Percentiles rank a stretch among this genome's conserved stretches.
These are phyloP conservation scores for Dascyllus trimaculatus DNA, from an alignment of 2,113 vertebrate genomes.

Conservation along the genomic window DNA sequence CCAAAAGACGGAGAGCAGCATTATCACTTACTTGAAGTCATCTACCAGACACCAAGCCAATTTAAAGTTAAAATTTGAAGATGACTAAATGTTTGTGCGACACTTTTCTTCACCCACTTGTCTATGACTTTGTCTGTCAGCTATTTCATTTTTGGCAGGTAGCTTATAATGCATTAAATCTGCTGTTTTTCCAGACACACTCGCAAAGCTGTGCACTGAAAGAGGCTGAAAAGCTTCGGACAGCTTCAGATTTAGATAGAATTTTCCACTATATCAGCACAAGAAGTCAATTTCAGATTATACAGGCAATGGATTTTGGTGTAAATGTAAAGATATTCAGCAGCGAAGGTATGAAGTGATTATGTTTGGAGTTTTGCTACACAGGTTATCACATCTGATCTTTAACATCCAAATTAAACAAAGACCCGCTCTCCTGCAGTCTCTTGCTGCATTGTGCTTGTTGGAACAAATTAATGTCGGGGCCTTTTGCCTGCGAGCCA, in stretches of 20 bases:
- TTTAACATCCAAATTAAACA: conserved; percentile 32
- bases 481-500: conserved; percentile 11
- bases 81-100: background rate
- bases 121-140: background rate
- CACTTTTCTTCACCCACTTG: no score
- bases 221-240: background rate
- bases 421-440: conserved; percentile 11
- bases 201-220: background rate
- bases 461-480: conserved; percentile 30
- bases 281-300: background rate
- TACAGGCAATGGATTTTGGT: background rate
- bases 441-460: conserved; percentile 25
- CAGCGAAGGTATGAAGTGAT: no score
- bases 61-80: background rate
- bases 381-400: no score
- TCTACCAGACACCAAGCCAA: background rate
- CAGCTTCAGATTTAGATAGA: background rate
- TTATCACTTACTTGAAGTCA: background rate
- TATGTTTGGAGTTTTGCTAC: no score
- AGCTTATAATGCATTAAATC: background rate
- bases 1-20: background rate
- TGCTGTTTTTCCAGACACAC: background rate
- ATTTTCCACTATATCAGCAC: background rate
- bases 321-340: background rate
- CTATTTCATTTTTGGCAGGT: background rate